Evolutionary conservation across 2,113 vertebrate species (phyloP).

Genomic region (Catharus fuscescens): DNA sequence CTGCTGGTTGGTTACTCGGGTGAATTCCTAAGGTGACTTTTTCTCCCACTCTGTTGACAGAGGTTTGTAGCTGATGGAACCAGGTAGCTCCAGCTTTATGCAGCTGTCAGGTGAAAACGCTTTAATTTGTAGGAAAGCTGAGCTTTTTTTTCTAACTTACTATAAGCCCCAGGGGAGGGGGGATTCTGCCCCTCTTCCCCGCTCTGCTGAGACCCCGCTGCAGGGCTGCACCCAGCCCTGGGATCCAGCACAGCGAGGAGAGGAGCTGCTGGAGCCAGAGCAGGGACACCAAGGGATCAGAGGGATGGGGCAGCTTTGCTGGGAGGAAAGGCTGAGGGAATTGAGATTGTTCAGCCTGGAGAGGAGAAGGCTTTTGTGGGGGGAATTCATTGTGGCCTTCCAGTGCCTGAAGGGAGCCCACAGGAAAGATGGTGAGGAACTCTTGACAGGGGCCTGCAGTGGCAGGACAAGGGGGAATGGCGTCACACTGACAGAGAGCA

Average conservation of each 20-base stretch:
- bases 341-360: not conserved
- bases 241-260: not conserved
- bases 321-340: not conserved
- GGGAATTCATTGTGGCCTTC: no score
- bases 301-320: not conserved
- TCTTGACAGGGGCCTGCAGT: not conserved
- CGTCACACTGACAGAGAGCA: accelerated
- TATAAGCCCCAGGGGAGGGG: accelerated
- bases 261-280: not conserved
- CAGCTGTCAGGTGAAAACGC: not conserved
- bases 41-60: not conserved
- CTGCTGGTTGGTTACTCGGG: not conserved
- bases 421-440: not conserved
- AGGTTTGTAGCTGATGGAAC: not conserved
- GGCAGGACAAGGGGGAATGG: not conserved
- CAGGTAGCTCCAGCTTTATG: not conserved
- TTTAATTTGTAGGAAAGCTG: not conserved
- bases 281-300: not conserved
- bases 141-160: not conserved
- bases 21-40: not conserved
- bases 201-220: not conserved
- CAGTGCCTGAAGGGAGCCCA: no score
- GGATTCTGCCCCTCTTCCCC: not conserved
- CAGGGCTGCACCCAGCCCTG: not conserved
- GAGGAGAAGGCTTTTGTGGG: not conserved